Evolutionary conservation across 1,140 invertebrate genomes (phyloP).

Genomic region (Dryas iulia): DNA sequence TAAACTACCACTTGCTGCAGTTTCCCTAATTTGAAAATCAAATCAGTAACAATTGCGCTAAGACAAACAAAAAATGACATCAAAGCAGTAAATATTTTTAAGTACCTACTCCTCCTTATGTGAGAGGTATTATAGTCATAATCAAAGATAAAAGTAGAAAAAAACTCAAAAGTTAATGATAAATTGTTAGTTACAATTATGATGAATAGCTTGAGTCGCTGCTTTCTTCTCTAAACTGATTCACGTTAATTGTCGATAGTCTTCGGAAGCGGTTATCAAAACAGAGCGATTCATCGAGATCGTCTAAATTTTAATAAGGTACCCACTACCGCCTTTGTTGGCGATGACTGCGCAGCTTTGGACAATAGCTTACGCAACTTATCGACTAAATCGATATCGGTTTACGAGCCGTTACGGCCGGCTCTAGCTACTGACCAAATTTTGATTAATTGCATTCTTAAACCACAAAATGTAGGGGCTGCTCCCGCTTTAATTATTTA

Average conservation of each 20-base stretch:
- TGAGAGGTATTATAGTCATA: too few species aligned
- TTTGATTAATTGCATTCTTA: conserved; percentile 79
- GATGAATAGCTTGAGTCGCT: conserved; percentile 37
- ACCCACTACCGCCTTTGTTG: conserved; percentile 77
- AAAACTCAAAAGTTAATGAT: neutral
- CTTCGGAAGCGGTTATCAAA: conserved; percentile 68
- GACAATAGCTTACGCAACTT: conserved; percentile 78
- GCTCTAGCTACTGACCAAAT: conserved; percentile 74
- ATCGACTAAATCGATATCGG: conserved; percentile 78
- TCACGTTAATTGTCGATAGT: conserved; percentile 55
- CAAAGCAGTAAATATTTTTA: too few species aligned
- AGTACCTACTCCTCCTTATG: too few species aligned
- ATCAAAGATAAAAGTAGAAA: neutral
- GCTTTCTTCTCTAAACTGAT: conserved; percentile 46
- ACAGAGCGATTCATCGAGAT: conserved; percentile 71
- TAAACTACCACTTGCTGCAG: neutral
- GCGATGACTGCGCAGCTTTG: conserved; percentile 64
- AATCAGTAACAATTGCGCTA: neutral
- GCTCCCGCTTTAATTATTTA: conserved; percentile 54
- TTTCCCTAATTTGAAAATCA: neutral
- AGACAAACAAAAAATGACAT: too few species aligned
- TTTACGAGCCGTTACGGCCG: conserved; percentile 75
- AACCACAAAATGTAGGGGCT: conserved; percentile 50
- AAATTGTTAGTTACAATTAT: neutral
- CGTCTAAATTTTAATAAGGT: conserved; percentile 79